Conservation (phyloP, 2,113 vertebrate genomes). For the Choloepus hoffmanni region DNA sequence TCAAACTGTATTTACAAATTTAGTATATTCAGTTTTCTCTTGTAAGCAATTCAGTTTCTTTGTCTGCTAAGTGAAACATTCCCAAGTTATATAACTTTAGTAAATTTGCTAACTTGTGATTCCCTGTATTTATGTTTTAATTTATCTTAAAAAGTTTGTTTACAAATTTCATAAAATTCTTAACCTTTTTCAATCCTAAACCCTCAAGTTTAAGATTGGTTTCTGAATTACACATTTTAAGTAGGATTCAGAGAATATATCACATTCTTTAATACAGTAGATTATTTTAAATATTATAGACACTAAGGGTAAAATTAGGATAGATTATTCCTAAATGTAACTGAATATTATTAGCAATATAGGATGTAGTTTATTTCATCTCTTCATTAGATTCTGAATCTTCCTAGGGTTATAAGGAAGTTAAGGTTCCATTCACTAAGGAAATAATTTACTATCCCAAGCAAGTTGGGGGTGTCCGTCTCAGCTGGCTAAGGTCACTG, state of each 20-base stretch:
- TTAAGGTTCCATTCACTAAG: neutral
- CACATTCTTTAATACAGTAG: neutral
- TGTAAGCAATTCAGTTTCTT: constrained; percentile 8
- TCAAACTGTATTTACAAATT: neutral
- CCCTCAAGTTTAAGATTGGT: neutral
- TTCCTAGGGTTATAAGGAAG: neutral
- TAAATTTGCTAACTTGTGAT: neutral
- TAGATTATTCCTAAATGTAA: constrained; percentile 19
- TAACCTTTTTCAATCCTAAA: constrained; percentile 6
- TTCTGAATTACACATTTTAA: constrained; percentile 5
- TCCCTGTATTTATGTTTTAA: constrained; percentile 43
- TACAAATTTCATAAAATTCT: constrained; percentile 41
- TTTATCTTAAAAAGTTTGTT: neutral
- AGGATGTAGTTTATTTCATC: constrained; percentile 23
- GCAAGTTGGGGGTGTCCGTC: neutral
- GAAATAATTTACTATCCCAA: neutral
- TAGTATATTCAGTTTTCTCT: constrained; percentile 11
- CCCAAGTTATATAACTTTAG: neutral
- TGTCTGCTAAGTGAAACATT: neutral
- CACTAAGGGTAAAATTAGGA: neutral
- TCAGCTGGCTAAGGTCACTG: neutral
- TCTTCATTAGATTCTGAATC: constrained; percentile 30
- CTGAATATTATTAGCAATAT: neutral
- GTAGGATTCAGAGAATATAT: neutral
- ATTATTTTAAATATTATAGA: constrained; percentile 9